Evolutionary conservation across 2,113 vertebrate genomes (phyloP), one percentile per base, ranked within the genome.

Genomic region (Paramormyrops kingsleyae): DNA sequence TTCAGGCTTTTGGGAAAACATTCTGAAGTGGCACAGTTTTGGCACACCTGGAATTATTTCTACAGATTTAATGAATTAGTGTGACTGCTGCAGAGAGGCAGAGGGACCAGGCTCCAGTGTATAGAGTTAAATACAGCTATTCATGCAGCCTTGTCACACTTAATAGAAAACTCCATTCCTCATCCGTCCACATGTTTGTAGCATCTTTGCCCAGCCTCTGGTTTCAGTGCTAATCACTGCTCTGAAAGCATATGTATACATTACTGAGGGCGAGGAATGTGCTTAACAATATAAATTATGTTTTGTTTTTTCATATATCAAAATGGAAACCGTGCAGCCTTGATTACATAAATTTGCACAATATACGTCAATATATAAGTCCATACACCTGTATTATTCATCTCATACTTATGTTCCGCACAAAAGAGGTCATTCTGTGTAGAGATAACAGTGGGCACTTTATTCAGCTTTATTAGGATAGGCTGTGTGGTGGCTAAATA

Each of bases 1-100:
- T 92, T 77, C 88, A 44, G 87, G 91, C 89, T 62, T 90, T 87
- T 91, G 86, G 90, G 74, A 90, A 90, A 87, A 89, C 83, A 88
- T 56, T 83, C 44, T 31, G 88, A 62, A 85, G 39, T 88, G 83
- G 56, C 88, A 80, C 83, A 46, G n/a, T 19, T 70, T 87, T 91
- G 89, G 89, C 83, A 46, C 53, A 49, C n/a, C 39, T 9, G 74
- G 56, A 70, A 44, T 83, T 17, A 24, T 85, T 90, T 90, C 42
- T 87, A 49, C 89, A 90, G 44, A 87, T 90, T 87, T 87, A 66
- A 50, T 87, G 44, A 90, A 90, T 90, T 90, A 90, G 46, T 47
- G 59, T 7, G 42, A 52, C 44, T 88, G 46, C 49, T 66, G 42
- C 83, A 13, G 47, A 7, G 47, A 70, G 49, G 49, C 62, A 19